Percentiles rank a stretch among this genome's conserved stretches.
Evolutionary conservation across 2,113 vertebrate genomes (phyloP).

Genomic region (Pseudorectes ferrugineus): DNA sequence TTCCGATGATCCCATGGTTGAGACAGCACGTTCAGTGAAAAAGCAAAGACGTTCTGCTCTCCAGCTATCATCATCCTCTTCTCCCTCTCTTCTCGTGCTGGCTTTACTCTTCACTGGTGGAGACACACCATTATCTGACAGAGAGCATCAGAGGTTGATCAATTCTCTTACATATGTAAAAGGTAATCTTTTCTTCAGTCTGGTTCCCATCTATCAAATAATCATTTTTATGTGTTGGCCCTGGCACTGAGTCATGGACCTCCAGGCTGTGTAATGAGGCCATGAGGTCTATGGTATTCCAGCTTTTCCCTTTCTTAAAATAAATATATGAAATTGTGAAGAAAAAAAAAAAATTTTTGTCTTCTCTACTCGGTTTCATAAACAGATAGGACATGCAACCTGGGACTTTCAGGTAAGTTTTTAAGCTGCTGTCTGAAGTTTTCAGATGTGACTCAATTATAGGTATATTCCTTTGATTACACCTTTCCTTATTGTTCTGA

Average conservation of each 20-base stretch:
- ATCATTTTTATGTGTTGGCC: neutral
- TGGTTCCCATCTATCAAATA: neutral
- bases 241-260: neutral
- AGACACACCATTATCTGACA: neutral
- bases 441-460: neutral
- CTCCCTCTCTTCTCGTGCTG: neutral
- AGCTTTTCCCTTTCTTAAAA: neutral
- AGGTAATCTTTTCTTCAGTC: neutral
- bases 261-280: neutral
- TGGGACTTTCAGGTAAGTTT: neutral
- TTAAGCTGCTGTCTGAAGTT: neutral
- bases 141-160: neutral
- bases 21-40: neutral
- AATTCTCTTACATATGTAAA: neutral
- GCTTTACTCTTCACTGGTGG: neutral
- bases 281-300: neutral
- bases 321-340: neutral
- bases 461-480: neutral
- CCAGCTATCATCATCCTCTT: neutral
- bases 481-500: neutral
- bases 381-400: neutral
- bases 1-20: neutral
- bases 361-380: neutral
- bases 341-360: neutral
- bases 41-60: neutral